Conservation (phyloP, 1,140 invertebrate genomes). For the Bilobella aurantiaca region DNA sequence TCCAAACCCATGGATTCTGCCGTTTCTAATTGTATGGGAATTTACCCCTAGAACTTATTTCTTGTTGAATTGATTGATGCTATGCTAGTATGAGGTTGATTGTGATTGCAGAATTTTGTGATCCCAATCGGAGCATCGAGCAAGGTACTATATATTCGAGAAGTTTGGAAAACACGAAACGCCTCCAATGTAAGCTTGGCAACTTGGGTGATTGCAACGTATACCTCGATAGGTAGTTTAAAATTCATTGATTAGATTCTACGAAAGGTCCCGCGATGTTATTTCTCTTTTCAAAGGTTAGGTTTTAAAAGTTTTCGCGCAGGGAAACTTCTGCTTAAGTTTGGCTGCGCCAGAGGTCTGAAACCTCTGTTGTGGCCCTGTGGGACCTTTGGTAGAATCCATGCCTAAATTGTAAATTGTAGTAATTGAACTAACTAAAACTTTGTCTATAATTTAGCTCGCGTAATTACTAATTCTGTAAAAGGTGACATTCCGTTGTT, state of each 20-base stretch:
- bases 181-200: conserved; percentile 29
- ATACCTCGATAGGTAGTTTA: conserved; percentile 34
- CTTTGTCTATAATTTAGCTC: conserved; percentile 18
- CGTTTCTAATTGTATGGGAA: conserved; percentile 30
- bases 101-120: conserved; percentile 25
- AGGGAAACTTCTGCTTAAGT: no score
- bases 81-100: no score
- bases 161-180: conserved; percentile 27
- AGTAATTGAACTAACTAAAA: conserved; percentile 4
- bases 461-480: conserved; percentile 30
- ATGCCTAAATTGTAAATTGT: conserved; percentile 6
- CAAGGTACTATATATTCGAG: conserved; percentile 32
- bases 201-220: conserved; percentile 34
- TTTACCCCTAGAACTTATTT: conserved; percentile 2
- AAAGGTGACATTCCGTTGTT: conserved; percentile 32
- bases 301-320: no score
- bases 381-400: no score
- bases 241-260: no score
- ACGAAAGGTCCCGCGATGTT: no score
- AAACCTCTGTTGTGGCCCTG: no score
- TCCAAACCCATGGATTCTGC: conserved; percentile 22
- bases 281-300: no score
- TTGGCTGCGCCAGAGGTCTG: no score
- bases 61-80: not conserved
- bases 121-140: conserved; percentile 34